Evolutionary conservation across 1,140 invertebrate genomes (phyloP), one percentile per base, ranked within the genome.

Genomic region (Drosophila athabasca): DNA sequence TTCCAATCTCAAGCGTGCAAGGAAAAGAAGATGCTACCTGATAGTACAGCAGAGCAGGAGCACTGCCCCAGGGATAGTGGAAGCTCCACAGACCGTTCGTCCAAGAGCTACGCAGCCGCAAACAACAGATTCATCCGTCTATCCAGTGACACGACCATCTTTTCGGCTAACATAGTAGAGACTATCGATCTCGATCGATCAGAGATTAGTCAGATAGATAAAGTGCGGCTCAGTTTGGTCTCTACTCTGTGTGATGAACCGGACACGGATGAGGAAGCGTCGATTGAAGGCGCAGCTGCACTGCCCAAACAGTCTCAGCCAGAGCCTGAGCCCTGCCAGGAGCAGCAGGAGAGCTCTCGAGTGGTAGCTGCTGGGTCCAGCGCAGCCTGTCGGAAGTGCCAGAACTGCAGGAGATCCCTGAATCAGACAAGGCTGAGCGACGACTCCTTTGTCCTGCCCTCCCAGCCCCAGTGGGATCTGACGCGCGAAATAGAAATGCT

Each of bases 241-340:
- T 87, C 78, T 17, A 85, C 74, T 22, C 55, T 85, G 60, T 75
- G 66, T 41, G 75, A 87, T 35, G 78, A 74, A 43, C 49, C 76
- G 19, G 49, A 15, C 6, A 17, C 39, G 3, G 31, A 24, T 17
- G 31, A 11, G 2, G 22, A 26, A 13, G 9, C 22, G 8, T 6
- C 5, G 6, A n/a, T 49, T 0, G 29, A 19, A 7, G 24, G 19
- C 3, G 49, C 24, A 24, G 39, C 4, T 26, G 35, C 3, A 35
- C 19, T 51, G 29, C 9, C 46, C 6, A 11, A 15, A 39, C 9
- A 39, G 35, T 6, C 31, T 1, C 35, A 41, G 11, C 22, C 22
- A 22, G 39, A 53, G n/a, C 19, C 60, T 0, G 72, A 81, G 8
- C 8, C 41, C 15, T 82, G 79, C 15, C 41, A 79, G 31, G 57